These are phyloP conservation scores for Holothuria glaberrima DNA, from an alignment of 35 echinoderm and acorn worm species.

Conservation along the genomic window DNA sequence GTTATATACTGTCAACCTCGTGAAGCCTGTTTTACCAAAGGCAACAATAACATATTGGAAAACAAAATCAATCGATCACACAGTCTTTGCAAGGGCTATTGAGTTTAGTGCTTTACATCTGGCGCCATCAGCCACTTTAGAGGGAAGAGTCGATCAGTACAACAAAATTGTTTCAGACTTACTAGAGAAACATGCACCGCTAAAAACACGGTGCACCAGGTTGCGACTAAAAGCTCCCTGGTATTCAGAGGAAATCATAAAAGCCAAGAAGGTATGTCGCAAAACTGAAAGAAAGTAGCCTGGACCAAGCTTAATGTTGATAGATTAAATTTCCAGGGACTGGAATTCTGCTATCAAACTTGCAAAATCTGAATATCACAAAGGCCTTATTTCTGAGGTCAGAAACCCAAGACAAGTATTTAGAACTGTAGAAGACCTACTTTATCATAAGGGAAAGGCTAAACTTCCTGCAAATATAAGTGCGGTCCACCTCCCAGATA, in stretches of 20 bases:
- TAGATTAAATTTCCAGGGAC: not conserved
- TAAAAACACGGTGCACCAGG: not conserved
- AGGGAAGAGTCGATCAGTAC: not conserved
- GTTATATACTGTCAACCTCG: constrained; percentile 3
- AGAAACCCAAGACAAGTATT: too few species aligned
- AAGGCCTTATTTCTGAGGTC: too few species aligned
- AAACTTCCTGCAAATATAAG: too few species aligned
- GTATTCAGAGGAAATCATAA: constrained; percentile 22
- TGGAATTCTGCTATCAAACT: not conserved
- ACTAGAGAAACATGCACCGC: constrained; percentile 38
- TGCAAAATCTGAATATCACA: not conserved
- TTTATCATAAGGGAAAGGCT: too few species aligned
- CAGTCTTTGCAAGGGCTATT: not conserved
- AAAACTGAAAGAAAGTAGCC: constrained; percentile 27
- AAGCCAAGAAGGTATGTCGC: too few species aligned
- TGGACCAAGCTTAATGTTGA: not conserved
- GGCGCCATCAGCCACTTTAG: not conserved
- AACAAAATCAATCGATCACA: not conserved
- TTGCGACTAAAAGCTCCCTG: too few species aligned
- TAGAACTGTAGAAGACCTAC: too few species aligned
- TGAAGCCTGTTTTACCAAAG: not conserved
- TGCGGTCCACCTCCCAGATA: too few species aligned
- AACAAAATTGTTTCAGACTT: constrained; percentile 22
- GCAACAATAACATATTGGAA: not conserved
- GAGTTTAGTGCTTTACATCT: not conserved